phyloP scores from a whole-genome alignment of 2,797 vertebrate genomes.

The Ficedula albicollis region DNA sequence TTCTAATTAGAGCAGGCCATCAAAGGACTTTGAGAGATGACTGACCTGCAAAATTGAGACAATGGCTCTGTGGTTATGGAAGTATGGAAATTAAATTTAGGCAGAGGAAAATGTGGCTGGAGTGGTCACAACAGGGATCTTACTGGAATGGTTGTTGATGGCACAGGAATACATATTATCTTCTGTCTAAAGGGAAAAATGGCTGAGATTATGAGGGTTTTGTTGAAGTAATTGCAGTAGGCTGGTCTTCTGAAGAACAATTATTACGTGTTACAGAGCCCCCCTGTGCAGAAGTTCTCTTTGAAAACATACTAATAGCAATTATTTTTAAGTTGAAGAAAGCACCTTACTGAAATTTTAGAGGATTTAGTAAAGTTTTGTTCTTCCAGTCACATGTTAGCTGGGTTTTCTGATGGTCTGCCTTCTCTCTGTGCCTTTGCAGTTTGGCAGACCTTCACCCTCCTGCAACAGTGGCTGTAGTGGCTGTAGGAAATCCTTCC shows the following conservation, averaged over 20 bases:
- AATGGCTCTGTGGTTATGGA: not conserved
- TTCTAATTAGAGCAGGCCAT: not conserved
- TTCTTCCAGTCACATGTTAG: not conserved
- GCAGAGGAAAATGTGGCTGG: not conserved
- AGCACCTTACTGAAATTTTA: not conserved
- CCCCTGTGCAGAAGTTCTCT: not conserved
- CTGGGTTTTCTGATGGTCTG: not conserved
- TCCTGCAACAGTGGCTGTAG: not conserved
- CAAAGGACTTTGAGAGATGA: not conserved
- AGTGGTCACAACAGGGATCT: not conserved
- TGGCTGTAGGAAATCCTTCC: not conserved
- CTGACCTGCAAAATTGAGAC: not conserved
- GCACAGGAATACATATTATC: not conserved
- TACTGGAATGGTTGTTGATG: not conserved
- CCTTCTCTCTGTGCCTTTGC: not conserved
- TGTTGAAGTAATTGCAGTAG: not conserved
- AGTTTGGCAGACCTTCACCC: not conserved
- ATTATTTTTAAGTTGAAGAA: not conserved
- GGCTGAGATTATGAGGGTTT: not conserved
- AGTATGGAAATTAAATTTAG: not conserved
- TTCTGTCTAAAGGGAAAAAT: not conserved
- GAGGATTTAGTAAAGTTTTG: not conserved
- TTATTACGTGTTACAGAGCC: fast-evolving
- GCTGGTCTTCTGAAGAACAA: not conserved
- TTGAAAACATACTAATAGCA: not conserved